Evolutionary conservation across 2,113 vertebrate species (phyloP).

Genomic region (Leucopsar rothschildi): DNA sequence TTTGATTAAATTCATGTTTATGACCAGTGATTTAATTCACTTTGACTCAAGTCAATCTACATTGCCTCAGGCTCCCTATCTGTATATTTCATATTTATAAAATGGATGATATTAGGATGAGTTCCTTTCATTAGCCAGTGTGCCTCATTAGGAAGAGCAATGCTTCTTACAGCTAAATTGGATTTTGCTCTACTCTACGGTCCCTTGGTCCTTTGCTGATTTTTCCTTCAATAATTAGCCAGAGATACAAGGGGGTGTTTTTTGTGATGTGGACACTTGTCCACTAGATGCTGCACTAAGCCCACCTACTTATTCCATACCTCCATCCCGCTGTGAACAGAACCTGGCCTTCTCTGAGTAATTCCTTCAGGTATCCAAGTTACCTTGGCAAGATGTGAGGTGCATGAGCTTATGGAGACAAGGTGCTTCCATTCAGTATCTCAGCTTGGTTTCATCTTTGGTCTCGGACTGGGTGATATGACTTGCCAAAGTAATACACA

Average conservation of each 20-base stretch:
- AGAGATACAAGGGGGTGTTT: neutral
- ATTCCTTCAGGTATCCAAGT: neutral
- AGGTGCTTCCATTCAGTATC: neutral
- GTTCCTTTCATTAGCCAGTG: neutral
- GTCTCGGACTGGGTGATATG: neutral
- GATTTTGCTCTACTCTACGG: neutral
- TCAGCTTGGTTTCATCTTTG: neutral
- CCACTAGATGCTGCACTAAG: constrained; percentile 68
- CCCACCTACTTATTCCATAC: constrained; percentile 30
- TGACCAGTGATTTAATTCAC: neutral
- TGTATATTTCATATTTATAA: neutral
- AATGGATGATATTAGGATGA: neutral
- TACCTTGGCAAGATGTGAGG: neutral
- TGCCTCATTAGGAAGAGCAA: neutral
- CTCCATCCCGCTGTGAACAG: neutral
- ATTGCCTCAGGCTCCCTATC: neutral
- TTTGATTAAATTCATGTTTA: neutral
- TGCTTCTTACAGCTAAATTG: neutral
- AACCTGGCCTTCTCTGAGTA: neutral
- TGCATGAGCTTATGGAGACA: neutral
- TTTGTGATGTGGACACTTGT: constrained; percentile 51
- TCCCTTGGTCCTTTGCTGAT: neutral
- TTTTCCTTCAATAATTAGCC: neutral
- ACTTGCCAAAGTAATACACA: neutral
- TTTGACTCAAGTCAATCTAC: neutral